Evolutionary conservation across 2,797 vertebrate species (phyloP).

Genomic region (Lepus oiostolus): DNA sequence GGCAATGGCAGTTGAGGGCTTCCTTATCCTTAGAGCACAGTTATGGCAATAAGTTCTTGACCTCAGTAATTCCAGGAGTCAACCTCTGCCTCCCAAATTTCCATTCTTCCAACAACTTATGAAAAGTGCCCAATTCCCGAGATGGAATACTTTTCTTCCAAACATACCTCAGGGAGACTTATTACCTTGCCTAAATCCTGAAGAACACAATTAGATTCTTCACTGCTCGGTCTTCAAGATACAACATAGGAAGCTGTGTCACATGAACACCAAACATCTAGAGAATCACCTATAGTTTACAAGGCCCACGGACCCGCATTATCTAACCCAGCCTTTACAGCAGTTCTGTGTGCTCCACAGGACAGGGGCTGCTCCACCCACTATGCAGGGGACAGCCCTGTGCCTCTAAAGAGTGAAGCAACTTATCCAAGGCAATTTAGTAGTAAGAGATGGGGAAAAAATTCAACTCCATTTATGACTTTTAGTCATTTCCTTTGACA

Average conservation of each 20-base stretch:
- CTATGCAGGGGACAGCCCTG: neutral
- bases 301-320: neutral
- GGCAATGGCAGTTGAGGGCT: neutral
- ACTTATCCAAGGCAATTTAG: neutral
- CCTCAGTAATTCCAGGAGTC: neutral
- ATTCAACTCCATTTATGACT: neutral
- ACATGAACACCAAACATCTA: neutral
- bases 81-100: neutral
- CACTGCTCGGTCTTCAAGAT: neutral
- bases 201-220: neutral
- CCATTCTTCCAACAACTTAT: neutral
- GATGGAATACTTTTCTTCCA: constrained; percentile 13
- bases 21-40: neutral
- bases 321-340: neutral
- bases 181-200: neutral
- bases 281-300: neutral
- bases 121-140: neutral
- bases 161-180: neutral
- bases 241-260: neutral
- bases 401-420: neutral
- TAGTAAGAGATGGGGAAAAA: neutral
- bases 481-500: neutral
- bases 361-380: neutral
- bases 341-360: neutral
- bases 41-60: neutral